A percentile compares a stretch with the other conserved stretches of the same genome.
phyloP scores from a whole-genome alignment of 2,113 vertebrate species.

The Tachuris rubrigastra region DNA sequence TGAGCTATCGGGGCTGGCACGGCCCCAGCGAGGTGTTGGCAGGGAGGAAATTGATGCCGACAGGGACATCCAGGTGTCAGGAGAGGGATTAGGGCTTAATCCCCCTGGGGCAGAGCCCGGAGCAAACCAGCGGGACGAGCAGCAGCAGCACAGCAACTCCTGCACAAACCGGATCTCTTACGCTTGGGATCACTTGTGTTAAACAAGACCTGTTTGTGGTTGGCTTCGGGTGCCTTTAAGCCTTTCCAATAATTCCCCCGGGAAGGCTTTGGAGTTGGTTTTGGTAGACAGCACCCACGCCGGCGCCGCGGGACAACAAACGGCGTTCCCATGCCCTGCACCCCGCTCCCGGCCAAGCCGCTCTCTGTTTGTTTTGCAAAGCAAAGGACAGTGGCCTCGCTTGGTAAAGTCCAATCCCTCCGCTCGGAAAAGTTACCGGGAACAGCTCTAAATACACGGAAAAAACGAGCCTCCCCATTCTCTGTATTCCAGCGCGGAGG shows the following conservation, averaged over 20 bases:
- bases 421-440: neutral
- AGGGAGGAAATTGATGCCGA: neutral
- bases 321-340: neutral
- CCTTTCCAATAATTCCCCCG: neutral
- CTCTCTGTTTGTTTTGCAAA: conserved; percentile 27
- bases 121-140: neutral
- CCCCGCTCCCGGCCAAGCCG: neutral
- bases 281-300: neutral
- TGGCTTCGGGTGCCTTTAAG: neutral
- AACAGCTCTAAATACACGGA: neutral
- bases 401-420: conserved; percentile 10
- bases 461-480: neutral
- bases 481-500: neutral
- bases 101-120: neutral
- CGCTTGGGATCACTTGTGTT: neutral
- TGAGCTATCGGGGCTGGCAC: neutral
- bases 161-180: neutral
- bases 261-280: neutral
- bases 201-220: neutral
- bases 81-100: conserved; percentile 56
- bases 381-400: conserved; percentile 35
- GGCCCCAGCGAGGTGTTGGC: neutral
- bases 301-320: neutral
- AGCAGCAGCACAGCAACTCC: neutral
- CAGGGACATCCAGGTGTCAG: conserved; percentile 4